Percentiles rank a stretch among this genome's conserved stretches.
phyloP scores from a whole-genome alignment of 1,140 invertebrate genomes.

The Steinernema khuongi region DNA sequence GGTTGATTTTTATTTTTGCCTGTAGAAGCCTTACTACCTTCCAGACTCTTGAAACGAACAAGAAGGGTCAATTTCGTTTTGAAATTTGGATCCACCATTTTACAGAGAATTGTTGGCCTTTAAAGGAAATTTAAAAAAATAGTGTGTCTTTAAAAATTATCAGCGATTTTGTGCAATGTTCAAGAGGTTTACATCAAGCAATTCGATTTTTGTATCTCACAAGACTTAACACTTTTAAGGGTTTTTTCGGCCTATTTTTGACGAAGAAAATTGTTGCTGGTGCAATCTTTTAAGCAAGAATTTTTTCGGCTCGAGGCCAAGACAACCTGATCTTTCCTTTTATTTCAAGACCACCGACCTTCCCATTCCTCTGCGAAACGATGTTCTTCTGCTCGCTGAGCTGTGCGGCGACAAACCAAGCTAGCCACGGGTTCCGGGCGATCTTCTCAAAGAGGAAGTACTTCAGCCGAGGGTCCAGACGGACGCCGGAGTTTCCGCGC shows the following conservation, averaged over 20 bases:
- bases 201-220: no score
- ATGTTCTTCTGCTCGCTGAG: constrained; percentile 18
- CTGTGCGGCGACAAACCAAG: constrained; percentile 49
- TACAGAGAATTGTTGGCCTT: no score
- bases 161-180: no score
- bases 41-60: no score
- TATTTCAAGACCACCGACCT: constrained; percentile 28
- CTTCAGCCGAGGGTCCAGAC: constrained; percentile 39
- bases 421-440: constrained; percentile 41
- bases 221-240: background rate
- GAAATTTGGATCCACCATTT: no score
- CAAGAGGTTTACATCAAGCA: no score
- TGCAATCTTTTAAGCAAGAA: background rate
- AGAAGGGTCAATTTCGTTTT: no score
- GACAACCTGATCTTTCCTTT: constrained; percentile 21
- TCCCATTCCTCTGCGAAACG: background rate
- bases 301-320: background rate
- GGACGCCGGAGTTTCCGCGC: constrained; percentile 46
- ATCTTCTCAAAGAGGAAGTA: constrained; percentile 47
- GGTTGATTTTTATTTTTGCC: no score
- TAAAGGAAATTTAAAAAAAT: no score
- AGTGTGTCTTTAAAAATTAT: no score
- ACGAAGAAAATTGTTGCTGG: background rate
- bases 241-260: background rate
- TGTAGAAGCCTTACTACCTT: no score